Evolutionary conservation across 2,113 vertebrate genomes (phyloP).

Genomic region (Oncorhynchus clarkii): DNA sequence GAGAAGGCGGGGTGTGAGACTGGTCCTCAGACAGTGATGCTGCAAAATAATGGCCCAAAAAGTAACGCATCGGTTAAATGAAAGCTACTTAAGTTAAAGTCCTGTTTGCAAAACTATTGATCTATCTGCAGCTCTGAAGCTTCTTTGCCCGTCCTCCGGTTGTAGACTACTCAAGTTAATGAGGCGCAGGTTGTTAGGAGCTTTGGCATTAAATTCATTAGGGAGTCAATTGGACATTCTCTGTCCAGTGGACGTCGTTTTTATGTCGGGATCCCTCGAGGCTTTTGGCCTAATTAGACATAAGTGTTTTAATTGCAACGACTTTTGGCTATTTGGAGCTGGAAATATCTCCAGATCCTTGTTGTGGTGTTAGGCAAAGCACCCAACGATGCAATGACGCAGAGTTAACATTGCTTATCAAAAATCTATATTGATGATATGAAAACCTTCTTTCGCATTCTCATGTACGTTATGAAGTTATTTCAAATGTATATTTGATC

Average conservation of each 20-base stretch:
- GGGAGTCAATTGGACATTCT: constrained; percentile 79
- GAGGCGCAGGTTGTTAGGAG: constrained; percentile 77
- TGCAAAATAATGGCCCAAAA: constrained; percentile 50
- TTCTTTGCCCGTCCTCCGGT: constrained; percentile 69
- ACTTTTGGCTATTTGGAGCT: background rate
- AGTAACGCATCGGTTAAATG: constrained; percentile 62
- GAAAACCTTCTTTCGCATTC: background rate
- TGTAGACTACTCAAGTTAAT: constrained; percentile 75
- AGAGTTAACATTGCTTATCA: background rate
- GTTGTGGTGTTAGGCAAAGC: background rate
- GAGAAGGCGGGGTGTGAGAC: constrained; percentile 48
- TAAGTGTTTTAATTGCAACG: constrained; percentile 16
- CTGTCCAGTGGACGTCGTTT: constrained; percentile 66
- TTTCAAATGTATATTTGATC: too few species aligned
- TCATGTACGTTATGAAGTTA: too few species aligned
- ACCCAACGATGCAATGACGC: background rate
- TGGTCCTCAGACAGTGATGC: constrained; percentile 56
- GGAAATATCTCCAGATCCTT: background rate
- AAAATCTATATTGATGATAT: background rate
- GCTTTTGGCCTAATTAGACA: constrained; percentile 53
- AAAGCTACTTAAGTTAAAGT: constrained; percentile 78
- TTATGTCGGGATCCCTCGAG: constrained; percentile 76
- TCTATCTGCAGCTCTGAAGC: constrained; percentile 68
- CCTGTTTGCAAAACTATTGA: constrained; percentile 75
- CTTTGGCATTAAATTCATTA: constrained; percentile 80